Conservation (phyloP, 2,113 vertebrate species). For the Rhea americana region DNA sequence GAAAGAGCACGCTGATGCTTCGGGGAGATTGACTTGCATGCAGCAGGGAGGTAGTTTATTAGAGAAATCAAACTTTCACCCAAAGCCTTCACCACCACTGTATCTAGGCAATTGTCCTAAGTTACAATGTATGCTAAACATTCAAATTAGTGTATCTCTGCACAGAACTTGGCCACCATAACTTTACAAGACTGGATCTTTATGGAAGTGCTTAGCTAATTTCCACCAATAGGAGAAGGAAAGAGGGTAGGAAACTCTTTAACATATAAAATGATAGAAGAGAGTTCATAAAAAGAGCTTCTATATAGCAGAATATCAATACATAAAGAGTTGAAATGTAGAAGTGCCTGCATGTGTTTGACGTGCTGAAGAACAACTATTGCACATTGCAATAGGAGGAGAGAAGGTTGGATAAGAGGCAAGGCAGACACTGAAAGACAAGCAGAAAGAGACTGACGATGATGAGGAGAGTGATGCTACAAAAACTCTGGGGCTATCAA, state of each 20-base stretch:
- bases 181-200: not conserved
- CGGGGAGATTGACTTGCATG: not conserved
- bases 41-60: not conserved
- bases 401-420: not conserved
- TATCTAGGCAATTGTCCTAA: not conserved
- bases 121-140: not conserved
- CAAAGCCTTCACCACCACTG: not conserved
- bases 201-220: not conserved
- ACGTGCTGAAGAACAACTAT: not conserved
- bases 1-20: not conserved
- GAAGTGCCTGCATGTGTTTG: not conserved
- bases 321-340: constrained; percentile 6
- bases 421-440: not conserved
- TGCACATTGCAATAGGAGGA: not conserved
- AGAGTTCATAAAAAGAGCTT: not conserved
- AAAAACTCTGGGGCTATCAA: not conserved
- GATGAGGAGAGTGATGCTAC: not conserved
- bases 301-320: not conserved
- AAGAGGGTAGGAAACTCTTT: not conserved
- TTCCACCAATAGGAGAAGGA: not conserved
- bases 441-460: not conserved
- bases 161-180: not conserved
- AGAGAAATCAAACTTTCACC: constrained; percentile 4
- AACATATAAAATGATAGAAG: not conserved
- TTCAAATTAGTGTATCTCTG: not conserved